These are phyloP conservation scores for Tetragonisca angustula DNA, from an alignment of 2,888 invertebrate species.

Conservation along the genomic window DNA sequence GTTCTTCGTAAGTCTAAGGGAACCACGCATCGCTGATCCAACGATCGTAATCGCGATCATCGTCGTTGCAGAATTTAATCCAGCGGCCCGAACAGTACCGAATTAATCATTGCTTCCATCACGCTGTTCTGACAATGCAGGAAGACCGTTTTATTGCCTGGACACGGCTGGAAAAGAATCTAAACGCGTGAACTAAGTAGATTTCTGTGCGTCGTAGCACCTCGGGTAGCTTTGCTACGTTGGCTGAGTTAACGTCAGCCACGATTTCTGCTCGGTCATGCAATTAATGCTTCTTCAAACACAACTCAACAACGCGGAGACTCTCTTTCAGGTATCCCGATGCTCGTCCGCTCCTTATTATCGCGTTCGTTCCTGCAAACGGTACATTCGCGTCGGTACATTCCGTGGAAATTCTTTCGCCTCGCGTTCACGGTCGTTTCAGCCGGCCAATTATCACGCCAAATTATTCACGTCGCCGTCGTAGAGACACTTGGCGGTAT, in stretches of 20 bases:
- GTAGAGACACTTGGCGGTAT: not conserved
- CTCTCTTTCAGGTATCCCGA: not conserved
- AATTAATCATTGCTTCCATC: not conserved
- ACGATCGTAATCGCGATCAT: not conserved
- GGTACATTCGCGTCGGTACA: constrained; percentile 13
- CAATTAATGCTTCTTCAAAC: constrained; percentile 43
- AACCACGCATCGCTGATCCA: not conserved
- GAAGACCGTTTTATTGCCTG: not conserved
- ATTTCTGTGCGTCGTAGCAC: constrained; percentile 8
- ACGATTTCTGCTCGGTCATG: constrained; percentile 44
- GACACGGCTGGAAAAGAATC: not conserved
- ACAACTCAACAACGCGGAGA: not conserved
- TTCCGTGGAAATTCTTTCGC: not conserved
- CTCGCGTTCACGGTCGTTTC: not conserved
- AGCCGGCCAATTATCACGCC: constrained; percentile 11
- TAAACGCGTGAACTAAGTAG: constrained; percentile 15
- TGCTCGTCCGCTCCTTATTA: not conserved
- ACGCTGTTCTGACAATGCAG: not conserved
- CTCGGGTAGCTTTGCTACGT: not conserved
- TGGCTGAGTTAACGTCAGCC: not conserved
- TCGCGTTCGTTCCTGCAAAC: constrained; percentile 10
- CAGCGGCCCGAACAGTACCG: not conserved
- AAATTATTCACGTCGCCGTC: constrained; percentile 25
- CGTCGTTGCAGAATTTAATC: not conserved
- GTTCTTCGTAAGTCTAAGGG: not conserved